Base-by-base conservation (phyloP, 2,113 vertebrate genomes). In the Ammodytes dubius region DNA sequence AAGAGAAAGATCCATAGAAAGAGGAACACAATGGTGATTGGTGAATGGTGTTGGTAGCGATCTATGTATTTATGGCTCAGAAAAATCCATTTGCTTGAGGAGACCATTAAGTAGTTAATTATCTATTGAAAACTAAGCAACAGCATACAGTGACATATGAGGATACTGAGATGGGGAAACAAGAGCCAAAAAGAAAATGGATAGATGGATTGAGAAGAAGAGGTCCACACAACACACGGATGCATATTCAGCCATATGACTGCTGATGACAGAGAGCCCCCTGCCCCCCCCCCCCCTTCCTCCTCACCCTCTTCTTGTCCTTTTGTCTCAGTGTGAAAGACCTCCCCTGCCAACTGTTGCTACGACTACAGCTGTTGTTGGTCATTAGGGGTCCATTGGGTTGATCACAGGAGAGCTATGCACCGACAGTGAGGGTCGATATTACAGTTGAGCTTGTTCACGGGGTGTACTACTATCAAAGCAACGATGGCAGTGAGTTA, bases 281-380 rank as follows among this genome's bases (percentile, higher is more conserved):
- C 57, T 79, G 77, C 84, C 78, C 75, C 81, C 74, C 27, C 27
- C 27, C 27, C 27, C 27, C 27, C 27, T 64, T 64, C 45, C 59
- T 64, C 59, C 54, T 89, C 68, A 47, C 77, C 81, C 59, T 46
- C 45, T 53, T 53, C 45, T 72, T 5, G 2, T 79, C 67, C 70
- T 85, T 83, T 89, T 84, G 63, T 82, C 50, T 87, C 70, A 15
- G 58, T 53, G 72, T 70, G 77, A 85, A 69, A 68, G 78, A 81
- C 79, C 74, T 61, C 35, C 72, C 56, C 71, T 39, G 65, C 77
- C 80, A 83, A 86, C 83, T 89, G 90, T 91, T 89, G 84, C 91
- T 82, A 80, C 74, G 70, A 85, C 87, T 87, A 80, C 90, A 87
- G 88, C 88, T 80, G 89, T 81, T 88, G 64, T 76, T 65, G 78